Evolutionary conservation across 2,888 invertebrate species (phyloP).

Genomic region (Dasypolia templi): DNA sequence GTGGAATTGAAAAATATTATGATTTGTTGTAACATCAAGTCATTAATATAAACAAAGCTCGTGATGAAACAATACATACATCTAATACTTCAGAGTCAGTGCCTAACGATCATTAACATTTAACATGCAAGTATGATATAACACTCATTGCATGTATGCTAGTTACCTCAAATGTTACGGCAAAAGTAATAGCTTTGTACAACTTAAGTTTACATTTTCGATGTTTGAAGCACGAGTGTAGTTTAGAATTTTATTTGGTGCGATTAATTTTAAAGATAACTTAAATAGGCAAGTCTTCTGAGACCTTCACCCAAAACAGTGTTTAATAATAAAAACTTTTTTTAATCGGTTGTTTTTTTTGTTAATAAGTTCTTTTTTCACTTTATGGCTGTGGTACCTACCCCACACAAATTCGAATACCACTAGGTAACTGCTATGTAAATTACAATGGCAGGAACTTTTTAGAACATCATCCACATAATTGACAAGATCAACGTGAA

Average conservation of each 20-base stretch:
- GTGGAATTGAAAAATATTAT: conserved; percentile 1
- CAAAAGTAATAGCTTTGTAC: conserved; percentile 16
- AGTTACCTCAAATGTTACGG: conserved; percentile 24
- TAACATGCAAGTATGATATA: conserved; percentile 28
- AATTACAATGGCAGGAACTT: too few species aligned
- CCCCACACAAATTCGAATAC: too few species aligned
- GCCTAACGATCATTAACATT: conserved; percentile 47
- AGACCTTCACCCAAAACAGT: not conserved
- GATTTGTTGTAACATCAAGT: conserved; percentile 6
- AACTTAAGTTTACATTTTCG: conserved; percentile 16
- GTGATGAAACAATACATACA: conserved; percentile 39
- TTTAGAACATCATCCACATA: too few species aligned
- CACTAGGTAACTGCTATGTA: too few species aligned
- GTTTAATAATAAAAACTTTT: too few species aligned
- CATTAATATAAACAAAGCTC: conserved; percentile 2
- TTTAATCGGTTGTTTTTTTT: too few species aligned
- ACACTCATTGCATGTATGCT: conserved; percentile 18
- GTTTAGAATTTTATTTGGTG: conserved; percentile 16
- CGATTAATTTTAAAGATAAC: not conserved
- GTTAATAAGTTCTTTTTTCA: too few species aligned
- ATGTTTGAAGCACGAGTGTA: conserved; percentile 24
- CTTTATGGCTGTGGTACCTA: too few species aligned
- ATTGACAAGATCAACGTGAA: too few species aligned
- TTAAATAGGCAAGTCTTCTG: not conserved
- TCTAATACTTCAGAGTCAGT: not conserved